Percentiles rank a stretch among this genome's conserved stretches.
Evolutionary conservation across 2,888 invertebrate genomes (phyloP).

Genomic region (Neocrepidodera transversa): DNA sequence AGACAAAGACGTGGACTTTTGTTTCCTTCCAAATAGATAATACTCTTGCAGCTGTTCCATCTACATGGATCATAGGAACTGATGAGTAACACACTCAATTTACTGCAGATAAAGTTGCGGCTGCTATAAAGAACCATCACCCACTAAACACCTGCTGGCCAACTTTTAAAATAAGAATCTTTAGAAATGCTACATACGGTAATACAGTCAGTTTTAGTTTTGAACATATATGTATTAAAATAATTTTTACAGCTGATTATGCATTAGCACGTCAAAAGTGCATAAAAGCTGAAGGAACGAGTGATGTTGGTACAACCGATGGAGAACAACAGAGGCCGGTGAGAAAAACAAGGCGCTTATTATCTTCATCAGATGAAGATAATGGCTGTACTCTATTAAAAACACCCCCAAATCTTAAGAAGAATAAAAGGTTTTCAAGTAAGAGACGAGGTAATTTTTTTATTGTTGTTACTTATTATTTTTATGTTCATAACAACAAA

Average conservation of each 20-base stretch:
- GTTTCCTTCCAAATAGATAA: conserved; percentile 1
- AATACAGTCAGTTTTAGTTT: conserved; percentile 7
- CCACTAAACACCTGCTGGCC: too few species aligned
- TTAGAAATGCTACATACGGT: conserved; percentile 17
- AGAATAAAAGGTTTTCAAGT: not conserved
- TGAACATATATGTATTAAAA: conserved; percentile 9
- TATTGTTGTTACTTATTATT: conserved; percentile 2
- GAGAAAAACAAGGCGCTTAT: not conserved
- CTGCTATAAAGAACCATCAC: conserved; percentile 10
- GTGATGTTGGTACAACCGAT: conserved; percentile 16
- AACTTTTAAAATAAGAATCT: conserved; percentile 6
- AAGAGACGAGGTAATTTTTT: conserved; percentile 8
- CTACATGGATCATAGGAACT: conserved; percentile 13
- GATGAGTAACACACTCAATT: conserved; percentile 6
- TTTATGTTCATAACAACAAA: not conserved
- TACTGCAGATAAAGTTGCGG: not conserved
- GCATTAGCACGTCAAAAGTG: conserved; percentile 14
- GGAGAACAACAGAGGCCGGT: not conserved
- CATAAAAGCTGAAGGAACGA: conserved; percentile 11
- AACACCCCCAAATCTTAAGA: conserved; percentile 1
- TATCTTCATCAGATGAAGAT: conserved; percentile 11
- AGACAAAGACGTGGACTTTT: conserved; percentile 5
- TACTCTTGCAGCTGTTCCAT: conserved; percentile 1
- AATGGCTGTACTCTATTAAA: not conserved
- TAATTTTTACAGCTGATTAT: conserved; percentile 12